phyloP scores from a whole-genome alignment of 2,797 vertebrate genomes.

The Epinephelus coioides region DNA sequence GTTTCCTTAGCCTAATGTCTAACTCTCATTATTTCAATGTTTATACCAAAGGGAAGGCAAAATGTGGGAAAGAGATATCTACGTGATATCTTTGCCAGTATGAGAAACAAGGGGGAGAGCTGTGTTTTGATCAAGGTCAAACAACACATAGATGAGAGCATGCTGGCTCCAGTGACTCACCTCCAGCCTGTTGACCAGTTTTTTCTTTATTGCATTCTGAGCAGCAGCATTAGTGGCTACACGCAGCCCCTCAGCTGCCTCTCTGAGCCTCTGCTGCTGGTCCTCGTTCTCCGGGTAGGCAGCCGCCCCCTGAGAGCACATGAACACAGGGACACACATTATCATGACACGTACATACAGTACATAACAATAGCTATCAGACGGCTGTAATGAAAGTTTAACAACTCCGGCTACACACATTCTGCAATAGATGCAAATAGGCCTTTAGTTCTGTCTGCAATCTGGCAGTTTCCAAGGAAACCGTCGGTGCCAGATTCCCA shows the following conservation, averaged over 20 bases:
- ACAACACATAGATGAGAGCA: slow-evolving; percentile 19
- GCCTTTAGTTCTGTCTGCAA: slow-evolving; percentile 67
- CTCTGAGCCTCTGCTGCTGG: slow-evolving; percentile 96
- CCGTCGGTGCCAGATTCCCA: slow-evolving; percentile 65
- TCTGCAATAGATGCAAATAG: slow-evolving; percentile 66
- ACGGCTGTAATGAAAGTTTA: slow-evolving; percentile 36
- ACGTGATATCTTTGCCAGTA: background rate
- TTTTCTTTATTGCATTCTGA: slow-evolving; percentile 99
- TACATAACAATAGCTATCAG: slow-evolving; percentile 32
- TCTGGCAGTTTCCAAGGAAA: slow-evolving; percentile 84
- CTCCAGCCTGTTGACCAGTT: slow-evolving; percentile 97
- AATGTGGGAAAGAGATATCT: background rate
- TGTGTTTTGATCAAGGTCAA: slow-evolving; percentile 20
- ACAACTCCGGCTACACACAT: slow-evolving; percentile 25
- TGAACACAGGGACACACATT: slow-evolving; percentile 24
- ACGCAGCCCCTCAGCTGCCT: slow-evolving; percentile 96
- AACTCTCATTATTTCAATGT: slow-evolving; percentile 25
- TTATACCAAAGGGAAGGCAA: slow-evolving; percentile 7
- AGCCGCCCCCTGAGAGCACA: slow-evolving; percentile 91
- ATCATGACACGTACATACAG: slow-evolving; percentile 4
- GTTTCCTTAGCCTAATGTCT: slow-evolving; percentile 2
- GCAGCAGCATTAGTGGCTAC: slow-evolving; percentile 98
- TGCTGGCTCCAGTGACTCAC: slow-evolving; percentile 76
- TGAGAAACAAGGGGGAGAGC: background rate
- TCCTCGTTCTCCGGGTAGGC: slow-evolving; percentile 98